Conservation (phyloP, 2,113 vertebrate species). For the Myotis lucifugus region DNA sequence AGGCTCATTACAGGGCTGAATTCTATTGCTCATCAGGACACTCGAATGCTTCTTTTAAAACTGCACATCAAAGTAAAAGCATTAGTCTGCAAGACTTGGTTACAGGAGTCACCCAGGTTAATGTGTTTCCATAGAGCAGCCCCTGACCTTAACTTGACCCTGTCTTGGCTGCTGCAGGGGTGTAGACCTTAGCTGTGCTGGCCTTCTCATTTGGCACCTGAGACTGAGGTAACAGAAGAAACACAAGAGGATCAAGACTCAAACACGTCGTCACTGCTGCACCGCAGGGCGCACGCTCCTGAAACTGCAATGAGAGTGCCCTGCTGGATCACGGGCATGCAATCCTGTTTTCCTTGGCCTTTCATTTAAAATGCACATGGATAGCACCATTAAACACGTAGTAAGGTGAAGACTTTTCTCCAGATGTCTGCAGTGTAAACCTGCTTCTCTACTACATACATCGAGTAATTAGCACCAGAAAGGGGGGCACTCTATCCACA, state of each 20-base stretch:
- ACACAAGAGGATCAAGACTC: constrained; percentile 71
- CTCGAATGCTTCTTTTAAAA: constrained; percentile 68
- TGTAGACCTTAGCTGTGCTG: constrained; percentile 85
- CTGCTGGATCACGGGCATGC: background rate
- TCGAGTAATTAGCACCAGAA: background rate
- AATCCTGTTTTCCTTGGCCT: background rate
- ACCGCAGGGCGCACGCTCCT: background rate
- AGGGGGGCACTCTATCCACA: background rate
- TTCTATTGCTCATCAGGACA: constrained; percentile 61
- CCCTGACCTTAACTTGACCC: constrained; percentile 94
- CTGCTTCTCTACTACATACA: background rate
- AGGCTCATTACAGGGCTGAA: constrained; percentile 35
- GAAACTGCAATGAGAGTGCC: background rate
- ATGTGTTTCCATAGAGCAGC: constrained; percentile 82
- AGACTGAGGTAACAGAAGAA: constrained; percentile 88
- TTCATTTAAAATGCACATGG: background rate
- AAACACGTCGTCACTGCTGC: constrained; percentile 25
- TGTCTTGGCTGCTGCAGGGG: constrained; percentile 88
- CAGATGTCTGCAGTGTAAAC: background rate
- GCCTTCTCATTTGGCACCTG: constrained; percentile 91
- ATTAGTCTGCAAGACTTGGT: constrained; percentile 85
- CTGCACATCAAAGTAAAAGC: constrained; percentile 71
- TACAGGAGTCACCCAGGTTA: constrained; percentile 85
- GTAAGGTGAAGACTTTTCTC: background rate
- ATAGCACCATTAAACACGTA: background rate